These are phyloP conservation scores for Aphelenchoides bicaudatus DNA, from an alignment of 2,888 invertebrate genomes.

Conservation along the genomic window DNA sequence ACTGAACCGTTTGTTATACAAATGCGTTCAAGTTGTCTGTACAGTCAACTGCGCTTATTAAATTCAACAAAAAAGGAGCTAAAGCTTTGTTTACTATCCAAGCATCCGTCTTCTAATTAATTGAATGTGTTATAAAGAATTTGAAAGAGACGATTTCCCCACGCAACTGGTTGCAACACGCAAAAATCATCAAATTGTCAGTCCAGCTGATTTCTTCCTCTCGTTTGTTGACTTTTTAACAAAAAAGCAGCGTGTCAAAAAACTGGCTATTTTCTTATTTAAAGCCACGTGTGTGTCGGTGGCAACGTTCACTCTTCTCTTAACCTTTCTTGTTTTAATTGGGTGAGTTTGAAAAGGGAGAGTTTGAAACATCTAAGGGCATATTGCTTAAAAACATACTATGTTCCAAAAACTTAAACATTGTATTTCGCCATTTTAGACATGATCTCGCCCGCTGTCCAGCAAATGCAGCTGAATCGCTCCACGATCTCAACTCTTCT, in stretches of 20 bases:
- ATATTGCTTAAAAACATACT: background rate
- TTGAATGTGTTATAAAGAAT: no score
- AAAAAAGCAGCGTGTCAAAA: background rate
- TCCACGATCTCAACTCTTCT: background rate
- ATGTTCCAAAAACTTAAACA: background rate
- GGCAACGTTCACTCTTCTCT: constrained; percentile 10
- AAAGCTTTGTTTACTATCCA: no score
- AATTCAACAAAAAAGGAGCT: no score
- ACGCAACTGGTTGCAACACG: background rate
- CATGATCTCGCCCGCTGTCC: constrained; percentile 20
- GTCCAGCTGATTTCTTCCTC: background rate
- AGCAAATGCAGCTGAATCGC: constrained; percentile 11
- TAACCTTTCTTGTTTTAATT: background rate
- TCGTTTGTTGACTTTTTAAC: background rate
- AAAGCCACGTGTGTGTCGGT: background rate
- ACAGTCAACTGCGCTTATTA: no score
- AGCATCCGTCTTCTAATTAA: no score
- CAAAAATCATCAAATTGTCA: background rate
- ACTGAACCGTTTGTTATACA: no score
- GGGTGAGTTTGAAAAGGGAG: constrained; percentile 9
- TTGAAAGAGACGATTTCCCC: no score
- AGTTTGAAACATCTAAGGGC: background rate
- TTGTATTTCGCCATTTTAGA: constrained; percentile 5
- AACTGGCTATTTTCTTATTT: background rate
- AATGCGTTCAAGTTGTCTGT: no score